Conservation (phyloP, 2,113 vertebrate genomes). For the Hipposideros armiger region DNA sequence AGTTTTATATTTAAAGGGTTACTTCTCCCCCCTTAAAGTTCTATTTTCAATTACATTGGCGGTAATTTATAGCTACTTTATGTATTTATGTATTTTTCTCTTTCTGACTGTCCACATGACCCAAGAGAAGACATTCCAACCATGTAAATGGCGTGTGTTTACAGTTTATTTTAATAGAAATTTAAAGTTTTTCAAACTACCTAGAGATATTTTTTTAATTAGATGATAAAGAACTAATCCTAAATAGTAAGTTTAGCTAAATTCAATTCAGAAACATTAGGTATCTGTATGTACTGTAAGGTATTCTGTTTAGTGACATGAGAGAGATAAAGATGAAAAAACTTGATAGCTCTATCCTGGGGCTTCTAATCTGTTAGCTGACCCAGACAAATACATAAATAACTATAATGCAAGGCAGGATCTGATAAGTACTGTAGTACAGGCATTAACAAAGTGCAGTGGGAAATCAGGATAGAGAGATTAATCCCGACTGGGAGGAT, state of each 20-base stretch:
- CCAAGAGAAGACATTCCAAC: not conserved
- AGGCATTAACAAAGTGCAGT: slow-evolving; percentile 26
- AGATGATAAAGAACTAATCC: not conserved
- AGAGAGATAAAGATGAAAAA: slow-evolving; percentile 23
- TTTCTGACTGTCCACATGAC: not conserved
- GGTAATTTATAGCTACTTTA: not conserved
- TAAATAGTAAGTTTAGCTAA: slow-evolving; percentile 52
- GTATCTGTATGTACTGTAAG: not conserved
- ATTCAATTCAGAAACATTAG: slow-evolving; percentile 10
- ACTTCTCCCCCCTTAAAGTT: not conserved
- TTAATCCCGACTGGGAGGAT: slow-evolving; percentile 35
- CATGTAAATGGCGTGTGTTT: not conserved
- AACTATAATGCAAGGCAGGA: slow-evolving; percentile 21
- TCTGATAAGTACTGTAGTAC: not conserved
- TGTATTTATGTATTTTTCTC: slow-evolving; percentile 34
- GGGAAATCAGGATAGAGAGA: slow-evolving; percentile 38
- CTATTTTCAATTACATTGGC: slow-evolving; percentile 31
- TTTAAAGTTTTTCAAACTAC: slow-evolving; percentile 36
- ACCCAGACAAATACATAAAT: slow-evolving; percentile 45
- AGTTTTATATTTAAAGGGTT: not conserved
- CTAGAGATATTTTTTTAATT: not conserved
- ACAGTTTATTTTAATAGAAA: slow-evolving; percentile 42
- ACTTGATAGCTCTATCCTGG: not conserved
- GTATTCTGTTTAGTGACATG: not conserved
- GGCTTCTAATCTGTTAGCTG: slow-evolving; percentile 36